These are phyloP conservation scores for Cephalopholis sonnerati DNA, from an alignment of 2,113 vertebrate species.

Conservation along the genomic window DNA sequence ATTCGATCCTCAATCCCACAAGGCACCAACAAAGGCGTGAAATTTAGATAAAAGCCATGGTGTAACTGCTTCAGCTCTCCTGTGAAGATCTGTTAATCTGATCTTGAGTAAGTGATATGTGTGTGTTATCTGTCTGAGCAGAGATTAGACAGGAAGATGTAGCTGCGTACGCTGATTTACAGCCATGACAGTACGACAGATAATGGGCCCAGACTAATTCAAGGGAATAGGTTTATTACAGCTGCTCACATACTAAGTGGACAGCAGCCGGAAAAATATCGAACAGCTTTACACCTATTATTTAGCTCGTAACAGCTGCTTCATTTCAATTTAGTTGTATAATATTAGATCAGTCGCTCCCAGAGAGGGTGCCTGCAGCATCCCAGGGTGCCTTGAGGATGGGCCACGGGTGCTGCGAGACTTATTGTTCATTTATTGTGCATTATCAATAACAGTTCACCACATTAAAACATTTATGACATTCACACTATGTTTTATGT, in stretches of 20 bases:
- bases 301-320: neutral
- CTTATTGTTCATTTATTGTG: too few species aligned
- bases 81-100: neutral
- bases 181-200: neutral
- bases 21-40: slow-evolving; percentile 10
- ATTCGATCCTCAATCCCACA: slow-evolving; percentile 16
- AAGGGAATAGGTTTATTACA: neutral
- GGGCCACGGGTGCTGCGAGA: too few species aligned
- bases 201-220: neutral
- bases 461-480: too few species aligned
- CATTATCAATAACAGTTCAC: too few species aligned
- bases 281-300: neutral
- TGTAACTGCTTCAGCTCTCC: neutral
- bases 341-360: too few species aligned
- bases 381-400: too few species aligned
- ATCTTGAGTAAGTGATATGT: neutral
- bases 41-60: slow-evolving; percentile 8
- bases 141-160: slow-evolving; percentile 12
- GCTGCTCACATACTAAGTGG: too few species aligned
- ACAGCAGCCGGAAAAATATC: too few species aligned
- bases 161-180: neutral
- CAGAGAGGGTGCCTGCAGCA: too few species aligned
- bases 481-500: neutral
- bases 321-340: too few species aligned
- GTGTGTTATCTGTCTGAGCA: neutral